Evolutionary conservation across 2,888 invertebrate species (phyloP).

Genomic region (Dolichopus griseipennis): DNA sequence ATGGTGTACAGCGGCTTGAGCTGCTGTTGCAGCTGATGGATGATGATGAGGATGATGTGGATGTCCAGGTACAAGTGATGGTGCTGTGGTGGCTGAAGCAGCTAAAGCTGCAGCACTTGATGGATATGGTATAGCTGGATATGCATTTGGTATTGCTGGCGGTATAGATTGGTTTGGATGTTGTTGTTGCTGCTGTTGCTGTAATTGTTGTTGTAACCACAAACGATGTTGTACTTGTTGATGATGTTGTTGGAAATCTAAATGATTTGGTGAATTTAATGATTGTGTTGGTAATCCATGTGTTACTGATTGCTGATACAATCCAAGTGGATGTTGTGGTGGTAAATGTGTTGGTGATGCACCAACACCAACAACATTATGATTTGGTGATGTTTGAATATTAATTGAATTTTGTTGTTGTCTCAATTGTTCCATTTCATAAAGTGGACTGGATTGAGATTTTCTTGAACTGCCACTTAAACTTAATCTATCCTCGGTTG

Average conservation of each 20-base stretch:
- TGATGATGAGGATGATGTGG: constrained; percentile 23
- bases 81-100: neutral
- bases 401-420: constrained; percentile 25
- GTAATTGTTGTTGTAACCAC: constrained; percentile 26
- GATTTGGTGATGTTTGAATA: constrained; percentile 5
- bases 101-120: constrained; percentile 13
- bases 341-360: constrained; percentile 18
- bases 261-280: constrained; percentile 42
- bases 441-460: constrained; percentile 25
- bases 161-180: constrained; percentile 17
- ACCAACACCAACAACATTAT: constrained; percentile 7
- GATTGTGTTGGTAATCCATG: constrained; percentile 19
- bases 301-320: neutral
- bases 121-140: constrained; percentile 14
- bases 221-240: constrained; percentile 25
- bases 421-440: constrained; percentile 33
- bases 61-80: constrained; percentile 7
- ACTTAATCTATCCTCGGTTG: constrained; percentile 48
- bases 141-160: constrained; percentile 11
- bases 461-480: constrained; percentile 17
- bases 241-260: constrained; percentile 36
- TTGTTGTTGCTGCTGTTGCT: constrained; percentile 23
- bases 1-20: constrained; percentile 47
- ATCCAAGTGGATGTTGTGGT: constrained; percentile 10
- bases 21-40: constrained; percentile 33